Percentiles rank a stretch among this genome's conserved stretches.
phyloP scores from a whole-genome alignment of 2,888 invertebrate genomes.

The Lepidocyrtoides sp. region DNA sequence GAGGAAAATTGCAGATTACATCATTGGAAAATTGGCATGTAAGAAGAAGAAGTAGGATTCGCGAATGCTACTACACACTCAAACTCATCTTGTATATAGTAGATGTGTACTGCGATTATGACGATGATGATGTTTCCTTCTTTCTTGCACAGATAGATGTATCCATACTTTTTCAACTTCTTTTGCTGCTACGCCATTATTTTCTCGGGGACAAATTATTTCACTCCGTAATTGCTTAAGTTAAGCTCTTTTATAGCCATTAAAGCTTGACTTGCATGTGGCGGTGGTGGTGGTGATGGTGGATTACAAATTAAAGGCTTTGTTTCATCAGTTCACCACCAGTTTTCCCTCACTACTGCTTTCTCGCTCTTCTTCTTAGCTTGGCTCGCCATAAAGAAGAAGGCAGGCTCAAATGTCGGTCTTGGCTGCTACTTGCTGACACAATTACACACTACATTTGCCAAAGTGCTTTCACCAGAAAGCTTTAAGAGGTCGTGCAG shows the following conservation, averaged over 20 bases:
- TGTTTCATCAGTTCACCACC: constrained; percentile 4
- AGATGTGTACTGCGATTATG: too few relatives aligned
- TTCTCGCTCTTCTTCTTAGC: constrained; percentile 2
- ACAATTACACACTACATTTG: not conserved
- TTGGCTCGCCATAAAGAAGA: not conserved
- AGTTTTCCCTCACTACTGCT: too few relatives aligned
- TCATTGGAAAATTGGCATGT: too few relatives aligned
- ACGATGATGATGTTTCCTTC: constrained; percentile 29
- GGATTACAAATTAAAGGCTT: constrained; percentile 74
- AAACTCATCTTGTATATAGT: too few relatives aligned
- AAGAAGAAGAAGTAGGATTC: too few relatives aligned
- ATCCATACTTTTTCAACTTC: constrained; percentile 61
- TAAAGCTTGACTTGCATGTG: constrained; percentile 56
- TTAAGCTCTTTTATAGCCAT: constrained; percentile 76
- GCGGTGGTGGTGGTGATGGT: too few relatives aligned
- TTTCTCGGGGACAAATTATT: constrained; percentile 72
- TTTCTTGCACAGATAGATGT: too few relatives aligned
- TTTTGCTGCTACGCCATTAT: constrained; percentile 35
- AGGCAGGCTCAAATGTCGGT: not conserved
- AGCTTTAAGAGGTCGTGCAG: not conserved
- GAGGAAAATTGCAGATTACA: too few relatives aligned
- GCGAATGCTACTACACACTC: too few relatives aligned
- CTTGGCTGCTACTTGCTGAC: not conserved
- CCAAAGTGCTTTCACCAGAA: not conserved
- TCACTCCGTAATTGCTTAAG: constrained; percentile 71